Percentiles rank a stretch among this genome's conserved stretches.
phyloP scores from a whole-genome alignment of 2,888 invertebrate species.

The Drosophila dives region DNA sequence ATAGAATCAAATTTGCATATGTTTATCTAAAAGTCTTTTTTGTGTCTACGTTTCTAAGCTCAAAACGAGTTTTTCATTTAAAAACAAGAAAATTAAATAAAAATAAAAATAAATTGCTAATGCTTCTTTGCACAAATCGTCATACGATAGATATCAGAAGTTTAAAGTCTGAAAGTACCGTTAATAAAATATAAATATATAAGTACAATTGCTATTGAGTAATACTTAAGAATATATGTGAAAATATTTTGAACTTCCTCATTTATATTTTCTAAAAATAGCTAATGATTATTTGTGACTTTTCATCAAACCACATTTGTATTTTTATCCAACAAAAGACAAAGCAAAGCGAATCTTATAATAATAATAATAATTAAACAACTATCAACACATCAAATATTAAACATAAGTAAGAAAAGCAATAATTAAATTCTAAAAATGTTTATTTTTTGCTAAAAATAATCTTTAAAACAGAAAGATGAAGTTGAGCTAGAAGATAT shows the following conservation, averaged over 20 bases:
- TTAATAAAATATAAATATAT: background rate
- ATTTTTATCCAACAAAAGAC: background rate
- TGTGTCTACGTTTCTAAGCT: background rate
- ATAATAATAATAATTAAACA: background rate
- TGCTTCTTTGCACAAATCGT: too few relatives aligned
- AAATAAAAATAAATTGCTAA: background rate
- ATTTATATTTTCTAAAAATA: background rate
- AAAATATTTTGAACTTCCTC: background rate
- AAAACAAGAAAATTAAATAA: background rate
- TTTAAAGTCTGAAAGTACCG: background rate
- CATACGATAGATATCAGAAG: background rate
- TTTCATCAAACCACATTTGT: background rate
- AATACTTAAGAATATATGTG: background rate
- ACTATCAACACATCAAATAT: background rate
- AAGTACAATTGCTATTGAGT: background rate
- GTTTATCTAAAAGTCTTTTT: background rate
- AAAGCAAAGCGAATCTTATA: background rate
- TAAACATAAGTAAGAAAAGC: background rate
- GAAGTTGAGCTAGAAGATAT: background rate
- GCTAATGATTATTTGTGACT: background rate
- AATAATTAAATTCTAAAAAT: background rate
- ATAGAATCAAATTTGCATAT: constrained; percentile 1
- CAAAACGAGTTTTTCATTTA: background rate
- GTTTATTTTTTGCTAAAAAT: background rate
- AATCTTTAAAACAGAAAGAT: background rate